Evolutionary conservation across 2,797 vertebrate species (phyloP).

Genomic region (Leucoraja ocellata): DNA sequence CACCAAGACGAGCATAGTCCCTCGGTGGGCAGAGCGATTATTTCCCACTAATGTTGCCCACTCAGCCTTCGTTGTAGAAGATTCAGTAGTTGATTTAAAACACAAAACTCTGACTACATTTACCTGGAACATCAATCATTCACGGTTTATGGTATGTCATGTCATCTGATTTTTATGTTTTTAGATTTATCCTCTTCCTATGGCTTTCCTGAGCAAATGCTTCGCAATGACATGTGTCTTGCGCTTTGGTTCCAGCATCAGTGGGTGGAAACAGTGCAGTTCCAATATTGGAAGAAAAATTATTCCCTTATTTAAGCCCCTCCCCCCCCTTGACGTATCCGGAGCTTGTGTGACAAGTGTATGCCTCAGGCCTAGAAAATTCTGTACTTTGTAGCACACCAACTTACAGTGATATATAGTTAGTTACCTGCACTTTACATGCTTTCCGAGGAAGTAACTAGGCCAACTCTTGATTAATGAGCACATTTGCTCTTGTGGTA

Average conservation of each 20-base stretch:
- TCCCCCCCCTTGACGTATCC: too few species aligned
- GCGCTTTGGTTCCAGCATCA: neutral
- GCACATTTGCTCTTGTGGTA: too few species aligned
- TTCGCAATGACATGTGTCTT: neutral
- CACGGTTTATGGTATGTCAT: slow-evolving; percentile 77
- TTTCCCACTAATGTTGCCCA: slow-evolving; percentile 83
- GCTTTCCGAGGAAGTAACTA: too few species aligned
- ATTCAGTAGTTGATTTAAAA: slow-evolving; percentile 87
- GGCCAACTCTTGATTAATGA: too few species aligned
- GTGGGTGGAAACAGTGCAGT: too few species aligned
- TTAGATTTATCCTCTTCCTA: neutral
- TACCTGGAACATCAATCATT: slow-evolving; percentile 94
- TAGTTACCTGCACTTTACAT: too few species aligned
- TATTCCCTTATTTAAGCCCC: neutral
- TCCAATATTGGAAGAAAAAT: neutral
- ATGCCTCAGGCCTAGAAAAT: neutral
- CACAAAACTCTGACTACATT: slow-evolving; percentile 86
- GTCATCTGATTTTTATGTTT: neutral
- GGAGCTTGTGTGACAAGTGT: neutral
- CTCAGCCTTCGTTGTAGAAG: slow-evolving; percentile 90
- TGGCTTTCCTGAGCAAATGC: neutral
- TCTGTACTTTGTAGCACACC: neutral
- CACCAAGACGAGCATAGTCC: slow-evolving; percentile 90
- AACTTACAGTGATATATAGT: neutral
- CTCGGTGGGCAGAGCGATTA: slow-evolving; percentile 85